Percentiles rank a stretch among this genome's conserved stretches.
Evolutionary conservation across 2,888 invertebrate species (phyloP).

Genomic region (Poecilus cupreus): DNA sequence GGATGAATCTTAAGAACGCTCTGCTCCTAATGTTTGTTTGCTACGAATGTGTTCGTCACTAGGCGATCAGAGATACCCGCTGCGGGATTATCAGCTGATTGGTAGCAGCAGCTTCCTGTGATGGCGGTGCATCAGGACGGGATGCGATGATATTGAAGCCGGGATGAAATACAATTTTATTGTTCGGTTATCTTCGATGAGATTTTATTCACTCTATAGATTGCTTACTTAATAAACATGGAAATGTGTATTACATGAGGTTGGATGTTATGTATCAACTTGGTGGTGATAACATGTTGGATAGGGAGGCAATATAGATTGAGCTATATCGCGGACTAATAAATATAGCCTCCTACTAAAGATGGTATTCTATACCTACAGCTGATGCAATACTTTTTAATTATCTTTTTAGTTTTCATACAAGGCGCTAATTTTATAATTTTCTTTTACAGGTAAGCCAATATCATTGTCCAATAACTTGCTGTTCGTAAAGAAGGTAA

Average conservation of each 20-base stretch:
- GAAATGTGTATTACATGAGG: background rate
- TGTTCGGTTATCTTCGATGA: slow-evolving; percentile 12
- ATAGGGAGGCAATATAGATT: too few relatives aligned
- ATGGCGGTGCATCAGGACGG: background rate
- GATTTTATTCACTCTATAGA: background rate
- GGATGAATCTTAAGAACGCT: slow-evolving; percentile 42
- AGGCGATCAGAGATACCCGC: slow-evolving; percentile 29
- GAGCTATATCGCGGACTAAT: too few relatives aligned
- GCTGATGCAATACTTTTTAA: too few relatives aligned
- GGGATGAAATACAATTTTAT: slow-evolving; percentile 18
- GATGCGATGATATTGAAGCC: background rate
- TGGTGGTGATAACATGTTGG: slow-evolving; percentile 10
- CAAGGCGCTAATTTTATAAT: too few relatives aligned
- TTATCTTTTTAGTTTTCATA: too few relatives aligned
- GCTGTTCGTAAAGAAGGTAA: too few relatives aligned
- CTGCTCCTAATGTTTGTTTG: slow-evolving; percentile 36
- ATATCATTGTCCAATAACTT: too few relatives aligned
- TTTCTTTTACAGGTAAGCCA: too few relatives aligned
- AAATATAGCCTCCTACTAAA: too few relatives aligned
- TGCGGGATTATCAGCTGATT: slow-evolving; percentile 12
- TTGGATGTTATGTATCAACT: background rate
- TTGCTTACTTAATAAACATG: slow-evolving; percentile 32
- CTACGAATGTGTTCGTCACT: slow-evolving; percentile 16
- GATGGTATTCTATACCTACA: too few relatives aligned
- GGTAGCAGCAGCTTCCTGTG: slow-evolving; percentile 39